phyloP scores from a whole-genome alignment of 2,797 vertebrate species.

The Poecilia wingei region DNA sequence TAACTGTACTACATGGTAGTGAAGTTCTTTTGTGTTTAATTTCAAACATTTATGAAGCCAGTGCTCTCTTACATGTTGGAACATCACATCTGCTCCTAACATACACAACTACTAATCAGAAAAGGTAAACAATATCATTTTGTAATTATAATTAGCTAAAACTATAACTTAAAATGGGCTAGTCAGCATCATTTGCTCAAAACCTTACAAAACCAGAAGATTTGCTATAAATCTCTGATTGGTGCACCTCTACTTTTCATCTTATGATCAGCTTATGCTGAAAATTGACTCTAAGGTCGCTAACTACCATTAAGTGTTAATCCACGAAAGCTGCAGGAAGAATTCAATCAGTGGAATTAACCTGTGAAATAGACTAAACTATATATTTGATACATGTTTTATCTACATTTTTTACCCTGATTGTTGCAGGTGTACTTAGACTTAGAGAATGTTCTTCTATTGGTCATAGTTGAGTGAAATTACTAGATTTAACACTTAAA shows the following conservation, averaged over 20 bases:
- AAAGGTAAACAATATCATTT: not conserved
- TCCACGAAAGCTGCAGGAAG: not conserved
- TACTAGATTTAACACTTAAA: slow-evolving; percentile 12
- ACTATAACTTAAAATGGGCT: not conserved
- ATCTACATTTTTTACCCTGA: not conserved
- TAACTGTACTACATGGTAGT: not conserved
- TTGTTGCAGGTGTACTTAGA: not conserved
- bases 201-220: not conserved
- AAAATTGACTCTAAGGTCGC: not conserved
- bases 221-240: not conserved
- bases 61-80: not conserved
- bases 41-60: not conserved
- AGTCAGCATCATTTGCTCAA: not conserved
- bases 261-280: not conserved
- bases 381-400: not conserved
- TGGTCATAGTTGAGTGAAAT: not conserved
- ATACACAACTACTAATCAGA: not conserved
- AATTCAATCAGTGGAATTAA: not conserved
- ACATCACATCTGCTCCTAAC: not conserved
- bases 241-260: not conserved
- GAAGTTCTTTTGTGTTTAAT: not conserved
- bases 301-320: not conserved
- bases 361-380: not conserved
- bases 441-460: not conserved
- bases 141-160: not conserved